A percentile compares a stretch with the other conserved stretches of the same genome.
phyloP scores from a whole-genome alignment of 2,113 vertebrate genomes.

The Entomyzon cyanotis region DNA sequence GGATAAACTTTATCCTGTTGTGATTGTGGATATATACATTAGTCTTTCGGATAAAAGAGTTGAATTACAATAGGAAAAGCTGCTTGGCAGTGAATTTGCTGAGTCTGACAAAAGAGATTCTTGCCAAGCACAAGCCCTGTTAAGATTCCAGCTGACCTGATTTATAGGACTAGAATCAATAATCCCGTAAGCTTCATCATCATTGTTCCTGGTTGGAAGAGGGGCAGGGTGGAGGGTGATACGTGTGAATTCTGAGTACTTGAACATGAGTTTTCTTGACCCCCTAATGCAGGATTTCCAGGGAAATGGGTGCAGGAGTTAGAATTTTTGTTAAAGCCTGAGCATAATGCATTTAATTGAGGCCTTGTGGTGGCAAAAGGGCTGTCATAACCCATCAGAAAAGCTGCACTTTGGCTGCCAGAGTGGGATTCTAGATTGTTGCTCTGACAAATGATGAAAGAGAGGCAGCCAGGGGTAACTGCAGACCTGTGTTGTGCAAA shows the following conservation, averaged over 20 bases:
- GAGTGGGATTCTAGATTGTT: background rate
- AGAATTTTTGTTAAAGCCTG: background rate
- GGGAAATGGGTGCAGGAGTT: background rate
- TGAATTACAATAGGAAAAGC: background rate
- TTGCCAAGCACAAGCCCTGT: background rate
- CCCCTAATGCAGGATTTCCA: accelerated
- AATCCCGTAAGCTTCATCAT: background rate
- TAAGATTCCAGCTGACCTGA: background rate
- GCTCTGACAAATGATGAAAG: background rate
- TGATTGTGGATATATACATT: accelerated
- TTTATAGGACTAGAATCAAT: background rate
- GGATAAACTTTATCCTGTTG: background rate
- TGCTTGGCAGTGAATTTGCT: background rate
- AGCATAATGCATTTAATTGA: background rate
- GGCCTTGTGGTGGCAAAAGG: background rate
- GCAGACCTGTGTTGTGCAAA: background rate
- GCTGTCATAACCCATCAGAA: background rate
- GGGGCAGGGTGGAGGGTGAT: background rate
- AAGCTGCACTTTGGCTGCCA: background rate
- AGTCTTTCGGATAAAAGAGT: background rate
- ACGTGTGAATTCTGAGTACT: background rate
- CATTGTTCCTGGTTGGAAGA: accelerated
- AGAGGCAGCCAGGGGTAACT: background rate
- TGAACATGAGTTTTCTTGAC: background rate
- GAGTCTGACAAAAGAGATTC: background rate